Evolutionary conservation across 2,797 vertebrate genomes (phyloP), one percentile per base, ranked within the genome.

Genomic region (Trachops cirrhosus): DNA sequence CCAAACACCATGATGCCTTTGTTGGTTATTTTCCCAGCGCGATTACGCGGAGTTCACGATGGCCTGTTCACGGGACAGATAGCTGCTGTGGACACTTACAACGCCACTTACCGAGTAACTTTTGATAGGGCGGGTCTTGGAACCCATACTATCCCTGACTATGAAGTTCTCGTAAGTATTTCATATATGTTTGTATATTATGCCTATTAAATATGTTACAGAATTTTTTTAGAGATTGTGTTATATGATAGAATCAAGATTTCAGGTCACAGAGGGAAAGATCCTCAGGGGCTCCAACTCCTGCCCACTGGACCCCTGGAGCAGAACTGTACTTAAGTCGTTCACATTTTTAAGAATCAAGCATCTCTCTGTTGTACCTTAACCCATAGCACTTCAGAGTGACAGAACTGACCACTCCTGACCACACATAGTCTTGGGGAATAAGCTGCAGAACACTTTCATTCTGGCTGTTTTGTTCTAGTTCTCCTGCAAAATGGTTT

Each of bases 51-150:
- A 57, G 98, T 99, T 96, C 99, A 99, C 15, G 99, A 99, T n/a
- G 99, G 99, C 64, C 96, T 99, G 73, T 99, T 99, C 98, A 99
- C 99, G 11, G 99, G 99, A 95, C 99, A 99, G 97, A 99, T 99
- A 90, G 99, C 99, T 19, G 99, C 99, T 32, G 99, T 99, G 84
- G 99, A 99, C 97, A 99, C 99, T 59, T 99, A 99, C 74, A 99
- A 99, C 80, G 99, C 99, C 82, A 99, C 99, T 0, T 99, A 99
- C 92, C 99, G 99, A 46, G 99, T 99, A 74, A 99, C 99, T 62
- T 99, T 99, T 97, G 99, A 99, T 98, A 99, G 99, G 96, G 98
- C 98, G 88, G 99, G 99, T 29, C 99, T 99, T 78, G 99, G 99
- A 98, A 99, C 99, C 77, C 99, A 99, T 97, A 99, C 99, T 5